Evolutionary conservation across 2,888 invertebrate genomes (phyloP).

Genomic region (Cosmorhoe ocellata): DNA sequence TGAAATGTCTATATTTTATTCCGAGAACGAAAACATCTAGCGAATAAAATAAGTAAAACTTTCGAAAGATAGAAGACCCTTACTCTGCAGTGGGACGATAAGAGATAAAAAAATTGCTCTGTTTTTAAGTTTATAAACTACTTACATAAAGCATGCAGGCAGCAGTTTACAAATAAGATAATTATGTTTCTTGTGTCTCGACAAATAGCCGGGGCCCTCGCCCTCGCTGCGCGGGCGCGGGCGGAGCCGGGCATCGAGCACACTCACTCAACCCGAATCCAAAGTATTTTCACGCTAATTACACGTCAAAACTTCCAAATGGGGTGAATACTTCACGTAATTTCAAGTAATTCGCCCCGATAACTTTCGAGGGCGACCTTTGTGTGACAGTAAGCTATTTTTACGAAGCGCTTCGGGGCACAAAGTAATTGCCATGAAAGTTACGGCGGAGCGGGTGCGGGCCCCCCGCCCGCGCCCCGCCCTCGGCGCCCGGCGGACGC

Average conservation of each 20-base stretch:
- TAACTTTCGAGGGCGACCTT: constrained; percentile 9
- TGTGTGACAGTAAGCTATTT: constrained; percentile 15
- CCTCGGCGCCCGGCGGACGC: too few relatives aligned
- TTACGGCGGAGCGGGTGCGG: background rate
- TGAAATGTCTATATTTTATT: constrained; percentile 1
- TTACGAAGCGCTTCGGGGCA: background rate
- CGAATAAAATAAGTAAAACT: too few relatives aligned
- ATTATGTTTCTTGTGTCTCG: background rate
- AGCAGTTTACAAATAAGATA: background rate
- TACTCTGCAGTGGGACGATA: too few relatives aligned
- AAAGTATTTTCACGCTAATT: constrained; percentile 19
- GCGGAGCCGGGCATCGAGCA: too few relatives aligned
- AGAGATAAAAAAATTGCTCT: too few relatives aligned
- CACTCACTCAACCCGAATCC: constrained; percentile 11
- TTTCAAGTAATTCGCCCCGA: constrained; percentile 3
- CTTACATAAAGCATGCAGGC: too few relatives aligned
- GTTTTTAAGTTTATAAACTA: too few relatives aligned
- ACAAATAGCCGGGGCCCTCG: too few relatives aligned
- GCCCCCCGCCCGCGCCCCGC: too few relatives aligned
- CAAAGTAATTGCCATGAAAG: constrained; percentile 4
- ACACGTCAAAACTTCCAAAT: constrained; percentile 17
- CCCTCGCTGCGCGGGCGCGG: too few relatives aligned
- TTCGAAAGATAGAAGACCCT: too few relatives aligned
- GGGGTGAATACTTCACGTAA: constrained; percentile 13
- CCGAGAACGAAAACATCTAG: background rate